Percentiles rank a stretch among this genome's conserved stretches.
Evolutionary conservation across 2,888 invertebrate genomes (phyloP).

Genomic region (Masnerella sp.): DNA sequence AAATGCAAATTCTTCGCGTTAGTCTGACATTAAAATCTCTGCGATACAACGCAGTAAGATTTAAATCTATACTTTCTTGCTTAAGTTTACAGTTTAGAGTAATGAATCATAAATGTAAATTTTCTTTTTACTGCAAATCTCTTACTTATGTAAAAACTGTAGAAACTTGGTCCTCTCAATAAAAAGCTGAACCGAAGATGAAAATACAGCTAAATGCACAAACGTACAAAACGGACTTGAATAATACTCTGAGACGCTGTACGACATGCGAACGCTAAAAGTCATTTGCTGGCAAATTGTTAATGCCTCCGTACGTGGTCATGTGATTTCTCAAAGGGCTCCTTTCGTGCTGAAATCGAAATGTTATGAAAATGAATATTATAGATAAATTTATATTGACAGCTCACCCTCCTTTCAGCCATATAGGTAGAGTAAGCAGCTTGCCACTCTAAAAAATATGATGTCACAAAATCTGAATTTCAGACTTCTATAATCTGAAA

Average conservation of each 20-base stretch:
- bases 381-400: background rate
- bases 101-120: too few relatives aligned
- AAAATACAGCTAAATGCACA: slow-evolving; percentile 28
- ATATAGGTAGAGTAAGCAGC: background rate
- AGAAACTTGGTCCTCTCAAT: too few relatives aligned
- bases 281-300: slow-evolving; percentile 39
- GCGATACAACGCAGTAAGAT: too few relatives aligned
- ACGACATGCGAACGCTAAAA: slow-evolving; percentile 35
- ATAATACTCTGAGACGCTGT: slow-evolving; percentile 20
- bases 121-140: too few relatives aligned
- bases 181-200: slow-evolving; percentile 27
- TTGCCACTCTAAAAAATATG: too few relatives aligned
- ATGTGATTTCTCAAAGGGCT: slow-evolving; percentile 49
- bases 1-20: too few relatives aligned
- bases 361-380: slow-evolving; percentile 34
- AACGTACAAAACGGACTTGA: slow-evolving; percentile 33
- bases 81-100: too few relatives aligned
- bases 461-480: too few relatives aligned
- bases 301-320: slow-evolving; percentile 45
- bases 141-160: too few relatives aligned
- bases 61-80: too few relatives aligned
- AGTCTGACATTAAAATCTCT: too few relatives aligned
- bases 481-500: too few relatives aligned
- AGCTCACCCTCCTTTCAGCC: slow-evolving; percentile 34
- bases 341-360: slow-evolving; percentile 51